Conservation (phyloP, 2,888 invertebrate species). For the Octodonta nipae region DNA sequence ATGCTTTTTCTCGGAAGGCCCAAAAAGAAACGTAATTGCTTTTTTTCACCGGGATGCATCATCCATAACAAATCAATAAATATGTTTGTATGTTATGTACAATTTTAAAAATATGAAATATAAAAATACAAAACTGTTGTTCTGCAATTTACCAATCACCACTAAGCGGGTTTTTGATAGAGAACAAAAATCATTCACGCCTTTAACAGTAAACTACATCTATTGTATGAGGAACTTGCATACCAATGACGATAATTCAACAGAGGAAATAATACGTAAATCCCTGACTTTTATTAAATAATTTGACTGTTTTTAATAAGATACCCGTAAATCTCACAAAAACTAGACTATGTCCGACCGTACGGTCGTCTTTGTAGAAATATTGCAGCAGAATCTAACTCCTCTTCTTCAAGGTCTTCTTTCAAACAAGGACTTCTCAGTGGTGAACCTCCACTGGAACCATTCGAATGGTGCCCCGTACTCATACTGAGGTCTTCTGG, state of each 20-base stretch:
- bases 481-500: constrained; percentile 80
- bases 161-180: constrained; percentile 14
- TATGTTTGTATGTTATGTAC: too few relatives aligned
- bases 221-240: constrained; percentile 34
- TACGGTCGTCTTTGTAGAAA: constrained; percentile 35
- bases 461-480: constrained; percentile 38
- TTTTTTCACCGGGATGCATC: constrained; percentile 10
- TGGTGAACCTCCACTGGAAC: constrained; percentile 35
- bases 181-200: constrained; percentile 16
- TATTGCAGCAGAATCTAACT: constrained; percentile 40
- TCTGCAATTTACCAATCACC: too few relatives aligned
- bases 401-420: constrained; percentile 42
- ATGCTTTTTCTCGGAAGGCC: constrained; percentile 12
- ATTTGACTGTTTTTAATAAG: constrained; percentile 15
- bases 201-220: constrained; percentile 17
- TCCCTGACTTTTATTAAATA: constrained; percentile 7
- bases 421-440: constrained; percentile 34
- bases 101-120: too few relatives aligned
- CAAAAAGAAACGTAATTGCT: too few relatives aligned
- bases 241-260: constrained; percentile 27
- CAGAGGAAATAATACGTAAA: constrained; percentile 12
- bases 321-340: constrained; percentile 19
- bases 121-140: too few relatives aligned
- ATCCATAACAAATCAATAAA: constrained; percentile 7
- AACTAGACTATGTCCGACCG: constrained; percentile 26